Evolutionary conservation across 2,888 invertebrate species (phyloP).

Genomic region (Yponomeuta plumbellus): DNA sequence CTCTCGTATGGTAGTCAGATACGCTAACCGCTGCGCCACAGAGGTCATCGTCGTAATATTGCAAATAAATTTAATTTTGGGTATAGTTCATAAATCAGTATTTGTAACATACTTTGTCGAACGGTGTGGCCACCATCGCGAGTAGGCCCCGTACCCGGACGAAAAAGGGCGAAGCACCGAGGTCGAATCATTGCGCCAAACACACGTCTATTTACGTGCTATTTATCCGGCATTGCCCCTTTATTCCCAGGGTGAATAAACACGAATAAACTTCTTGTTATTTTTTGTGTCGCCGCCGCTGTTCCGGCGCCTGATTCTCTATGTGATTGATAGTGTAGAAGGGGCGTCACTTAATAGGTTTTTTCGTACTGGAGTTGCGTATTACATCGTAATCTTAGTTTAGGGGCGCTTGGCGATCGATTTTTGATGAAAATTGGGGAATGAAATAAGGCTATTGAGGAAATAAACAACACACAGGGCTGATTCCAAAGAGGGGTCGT

Average conservation of each 20-base stretch:
- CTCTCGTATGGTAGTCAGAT: too few species aligned
- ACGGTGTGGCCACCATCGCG: neutral
- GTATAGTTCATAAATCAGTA: too few species aligned
- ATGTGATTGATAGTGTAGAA: neutral
- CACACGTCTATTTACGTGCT: neutral
- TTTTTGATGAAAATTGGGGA: neutral
- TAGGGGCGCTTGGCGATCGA: neutral
- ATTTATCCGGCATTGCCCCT: neutral
- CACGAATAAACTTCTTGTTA: neutral
- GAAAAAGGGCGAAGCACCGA: neutral
- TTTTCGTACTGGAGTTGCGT: neutral
- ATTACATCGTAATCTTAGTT: too few species aligned
- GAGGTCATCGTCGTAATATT: too few species aligned
- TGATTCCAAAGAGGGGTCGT: too few species aligned
- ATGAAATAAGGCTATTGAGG: neutral
- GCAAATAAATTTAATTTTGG: too few species aligned
- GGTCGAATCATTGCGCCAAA: neutral
- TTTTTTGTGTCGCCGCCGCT: neutral
- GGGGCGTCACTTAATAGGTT: neutral
- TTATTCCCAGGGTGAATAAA: neutral
- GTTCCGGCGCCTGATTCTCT: neutral
- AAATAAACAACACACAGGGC: too few species aligned
- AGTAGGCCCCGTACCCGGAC: neutral
- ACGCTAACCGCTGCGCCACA: too few species aligned
- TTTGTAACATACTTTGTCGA: too few species aligned